Evolutionary conservation across 2,888 invertebrate species (phyloP).

Genomic region (Netelia melanura): DNA sequence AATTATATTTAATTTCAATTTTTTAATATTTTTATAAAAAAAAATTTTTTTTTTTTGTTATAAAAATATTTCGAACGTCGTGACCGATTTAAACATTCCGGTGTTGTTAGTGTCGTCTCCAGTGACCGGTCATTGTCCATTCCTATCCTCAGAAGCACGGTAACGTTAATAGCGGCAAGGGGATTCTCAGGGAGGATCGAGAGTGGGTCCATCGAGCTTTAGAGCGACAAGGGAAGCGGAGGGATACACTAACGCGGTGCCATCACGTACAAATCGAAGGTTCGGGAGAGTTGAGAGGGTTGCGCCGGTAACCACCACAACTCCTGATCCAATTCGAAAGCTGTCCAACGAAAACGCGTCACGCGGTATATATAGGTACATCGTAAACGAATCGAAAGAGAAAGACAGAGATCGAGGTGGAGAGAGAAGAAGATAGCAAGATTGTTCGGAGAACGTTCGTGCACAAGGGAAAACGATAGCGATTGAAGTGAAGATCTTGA

Average conservation of each 20-base stretch:
- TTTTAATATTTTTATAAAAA: neutral
- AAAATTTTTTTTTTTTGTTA: neutral
- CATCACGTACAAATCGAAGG: slow-evolving; percentile 52
- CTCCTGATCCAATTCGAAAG: slow-evolving; percentile 75
- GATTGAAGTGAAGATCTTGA: slow-evolving; percentile 37
- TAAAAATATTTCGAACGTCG: neutral
- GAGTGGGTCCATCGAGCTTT: slow-evolving; percentile 44
- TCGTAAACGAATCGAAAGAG: slow-evolving; percentile 73
- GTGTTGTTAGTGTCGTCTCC: slow-evolving; percentile 24
- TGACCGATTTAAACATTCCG: neutral
- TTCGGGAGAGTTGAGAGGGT: slow-evolving; percentile 56
- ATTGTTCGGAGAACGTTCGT: slow-evolving; percentile 56
- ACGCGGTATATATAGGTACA: slow-evolving; percentile 65
- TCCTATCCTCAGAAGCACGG: slow-evolving; percentile 39
- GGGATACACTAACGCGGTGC: slow-evolving; percentile 25
- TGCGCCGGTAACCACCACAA: slow-evolving; percentile 62
- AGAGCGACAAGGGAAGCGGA: slow-evolving; percentile 1
- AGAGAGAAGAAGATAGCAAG: slow-evolving; percentile 54
- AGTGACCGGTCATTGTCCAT: slow-evolving; percentile 37
- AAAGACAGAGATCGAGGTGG: slow-evolving; percentile 59
- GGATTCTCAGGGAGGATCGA: slow-evolving; percentile 45
- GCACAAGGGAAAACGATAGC: slow-evolving; percentile 57
- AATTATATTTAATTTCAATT: neutral
- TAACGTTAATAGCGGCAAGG: slow-evolving; percentile 25
- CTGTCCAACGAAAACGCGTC: slow-evolving; percentile 72